Base-by-base conservation (phyloP, 2,888 invertebrate genomes). In the Apomyelois bistriatella region DNA sequence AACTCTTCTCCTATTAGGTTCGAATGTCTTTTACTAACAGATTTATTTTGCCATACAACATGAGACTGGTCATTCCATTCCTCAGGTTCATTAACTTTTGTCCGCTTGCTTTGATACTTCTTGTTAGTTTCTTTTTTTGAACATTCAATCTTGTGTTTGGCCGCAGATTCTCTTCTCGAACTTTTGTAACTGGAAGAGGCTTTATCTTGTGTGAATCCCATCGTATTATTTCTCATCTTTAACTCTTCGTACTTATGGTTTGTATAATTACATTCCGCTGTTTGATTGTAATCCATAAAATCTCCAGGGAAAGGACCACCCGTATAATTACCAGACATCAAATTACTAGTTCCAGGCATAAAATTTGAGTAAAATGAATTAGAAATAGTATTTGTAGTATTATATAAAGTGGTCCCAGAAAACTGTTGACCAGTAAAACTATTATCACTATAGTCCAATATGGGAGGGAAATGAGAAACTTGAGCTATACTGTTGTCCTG, bases 321-420 rank as follows among this genome's bases (percentile, higher is more conserved):
- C 8, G 82, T 58, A 58, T 88, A 90, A 67, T 86, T 89, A 53
- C 80, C 68, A 0, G 85, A 58, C 85, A 90, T 88, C 57, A 89
- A 65, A 60, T 88, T 89, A 48, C 79, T 76, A 58, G 79, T 77
- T 51, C 80, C 80, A 3, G 88, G 82, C 79, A 90, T 89, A 61
- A 90, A 86, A 59, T 90, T 90, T 0, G 86, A 74, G 66, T 89
- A 90, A 72, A 90, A 90, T 0, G 87, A 80, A 72, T 89, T 89
- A 0, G 89, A 85, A 64, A 90, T 82, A 2, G 89, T 88, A 61
- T 85, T 89, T 7, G 89, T 85, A 12, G 85, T 74, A 59, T 88
- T 90, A 59, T 89, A 90, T 50, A 89, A 75, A 9, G 79, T 82
- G 37, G 89, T 87, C 30, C 87, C 87, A 6, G 86, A 81, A 74